A percentile compares a stretch with the other conserved stretches of the same genome.
Conservation (phyloP, 2,113 vertebrate species). For the Pheucticus melanocephalus region DNA sequence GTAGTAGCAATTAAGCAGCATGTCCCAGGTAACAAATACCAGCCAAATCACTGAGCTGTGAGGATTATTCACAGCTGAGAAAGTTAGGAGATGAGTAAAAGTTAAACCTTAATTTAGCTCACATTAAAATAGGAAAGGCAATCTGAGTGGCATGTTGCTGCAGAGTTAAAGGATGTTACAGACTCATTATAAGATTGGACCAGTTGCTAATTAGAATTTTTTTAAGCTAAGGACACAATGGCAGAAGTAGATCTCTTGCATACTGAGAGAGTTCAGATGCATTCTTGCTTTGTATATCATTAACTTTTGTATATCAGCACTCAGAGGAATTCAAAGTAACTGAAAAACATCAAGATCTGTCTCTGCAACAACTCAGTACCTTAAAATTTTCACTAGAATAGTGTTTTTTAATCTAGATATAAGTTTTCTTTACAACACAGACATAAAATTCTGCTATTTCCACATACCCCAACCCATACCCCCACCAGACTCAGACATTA, state of each 20-base stretch:
- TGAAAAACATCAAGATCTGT: not conserved
- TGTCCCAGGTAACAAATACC: not conserved
- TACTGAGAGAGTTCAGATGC: not conserved
- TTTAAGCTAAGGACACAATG: not conserved
- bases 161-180: not conserved
- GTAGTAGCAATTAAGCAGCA: not conserved
- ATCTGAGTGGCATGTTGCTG: not conserved
- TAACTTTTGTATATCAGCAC: not conserved
- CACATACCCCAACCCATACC: not conserved
- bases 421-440: not conserved
- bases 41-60: not conserved
- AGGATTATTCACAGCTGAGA: not conserved
- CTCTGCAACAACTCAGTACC: not conserved
- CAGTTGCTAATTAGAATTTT: not conserved
- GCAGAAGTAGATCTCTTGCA: not conserved
- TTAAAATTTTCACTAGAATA: not conserved
- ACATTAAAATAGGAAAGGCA: not conserved
- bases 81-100: not conserved
- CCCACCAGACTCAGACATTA: not conserved
- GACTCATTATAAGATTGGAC: conserved; percentile 1
- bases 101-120: conserved; percentile 1
- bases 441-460: not conserved
- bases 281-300: not conserved
- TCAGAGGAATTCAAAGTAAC: not conserved
- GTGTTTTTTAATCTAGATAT: not conserved